Evolutionary conservation across 2,797 vertebrate genomes (phyloP).

Genomic region (Australoheros facetus): DNA sequence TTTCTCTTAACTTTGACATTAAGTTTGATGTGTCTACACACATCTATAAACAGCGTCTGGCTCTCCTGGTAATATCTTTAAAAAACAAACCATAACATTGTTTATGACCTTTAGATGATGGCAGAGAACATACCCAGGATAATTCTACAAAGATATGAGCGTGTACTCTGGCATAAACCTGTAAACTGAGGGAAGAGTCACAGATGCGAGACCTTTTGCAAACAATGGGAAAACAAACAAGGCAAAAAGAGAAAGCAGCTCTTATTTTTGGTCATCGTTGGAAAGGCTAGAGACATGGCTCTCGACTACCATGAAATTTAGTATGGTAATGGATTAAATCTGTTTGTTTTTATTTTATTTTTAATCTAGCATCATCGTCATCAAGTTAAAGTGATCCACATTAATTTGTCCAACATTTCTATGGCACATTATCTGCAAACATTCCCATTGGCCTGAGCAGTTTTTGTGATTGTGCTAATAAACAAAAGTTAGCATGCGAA

Average conservation of each 20-base stretch:
- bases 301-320: not conserved
- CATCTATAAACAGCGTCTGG: not conserved
- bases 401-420: not conserved
- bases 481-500: not conserved
- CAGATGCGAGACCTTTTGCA: not conserved
- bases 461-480: not conserved
- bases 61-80: conserved; percentile 9
- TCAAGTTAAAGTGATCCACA: not conserved
- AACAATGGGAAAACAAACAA: not conserved
- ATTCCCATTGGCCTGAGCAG: not conserved
- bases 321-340: not conserved
- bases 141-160: conserved; percentile 1
- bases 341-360: not conserved
- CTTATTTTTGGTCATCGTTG: not conserved
- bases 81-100: conserved; percentile 16
- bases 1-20: not conserved
- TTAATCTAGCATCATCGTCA: not conserved
- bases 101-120: conserved; percentile 33
- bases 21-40: not conserved
- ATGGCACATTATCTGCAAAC: not conserved
- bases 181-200: not conserved
- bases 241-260: not conserved
- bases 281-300: not conserved
- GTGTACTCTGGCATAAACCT: not conserved
- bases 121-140: conserved; percentile 1